These are phyloP conservation scores for Picus viridis DNA, from an alignment of 2,797 vertebrate genomes.

Conservation along the genomic window DNA sequence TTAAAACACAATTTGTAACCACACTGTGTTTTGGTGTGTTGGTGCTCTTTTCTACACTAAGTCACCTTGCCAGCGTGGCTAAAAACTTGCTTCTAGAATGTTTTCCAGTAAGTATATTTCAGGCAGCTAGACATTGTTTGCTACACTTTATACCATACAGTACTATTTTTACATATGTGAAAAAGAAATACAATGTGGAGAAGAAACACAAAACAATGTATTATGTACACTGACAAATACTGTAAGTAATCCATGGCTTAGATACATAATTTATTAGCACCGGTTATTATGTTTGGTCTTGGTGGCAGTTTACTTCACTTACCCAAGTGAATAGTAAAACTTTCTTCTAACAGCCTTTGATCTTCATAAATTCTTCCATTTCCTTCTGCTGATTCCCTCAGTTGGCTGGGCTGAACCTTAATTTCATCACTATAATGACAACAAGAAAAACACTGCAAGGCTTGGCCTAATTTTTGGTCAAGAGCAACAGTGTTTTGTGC, in stretches of 20 bases:
- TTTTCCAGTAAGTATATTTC: neutral
- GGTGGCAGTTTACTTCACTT: slow-evolving; percentile 52
- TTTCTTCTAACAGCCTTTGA: slow-evolving; percentile 94
- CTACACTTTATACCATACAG: neutral
- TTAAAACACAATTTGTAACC: neutral
- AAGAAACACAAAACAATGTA: neutral
- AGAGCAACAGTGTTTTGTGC: neutral
- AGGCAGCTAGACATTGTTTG: neutral
- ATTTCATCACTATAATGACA: slow-evolving; percentile 93
- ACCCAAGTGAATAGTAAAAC: slow-evolving; percentile 98
- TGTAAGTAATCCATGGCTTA: neutral
- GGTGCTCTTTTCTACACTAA: neutral
- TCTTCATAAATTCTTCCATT: slow-evolving; percentile 90
- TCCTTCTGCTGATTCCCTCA: slow-evolving; percentile 84
- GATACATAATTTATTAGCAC: neutral
- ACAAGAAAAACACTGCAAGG: neutral
- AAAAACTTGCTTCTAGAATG: neutral
- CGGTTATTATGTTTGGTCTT: neutral
- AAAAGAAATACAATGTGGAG: neutral
- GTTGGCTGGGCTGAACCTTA: slow-evolving; percentile 90
- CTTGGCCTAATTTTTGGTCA: neutral
- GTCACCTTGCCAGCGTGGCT: neutral
- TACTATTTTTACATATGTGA: neutral
- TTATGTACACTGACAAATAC: neutral
- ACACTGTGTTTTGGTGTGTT: neutral